A percentile compares a stretch with the other conserved stretches of the same genome.
These are phyloP conservation scores for Acleris sparsana DNA, from an alignment of 2,888 invertebrate species.

Conservation along the genomic window DNA sequence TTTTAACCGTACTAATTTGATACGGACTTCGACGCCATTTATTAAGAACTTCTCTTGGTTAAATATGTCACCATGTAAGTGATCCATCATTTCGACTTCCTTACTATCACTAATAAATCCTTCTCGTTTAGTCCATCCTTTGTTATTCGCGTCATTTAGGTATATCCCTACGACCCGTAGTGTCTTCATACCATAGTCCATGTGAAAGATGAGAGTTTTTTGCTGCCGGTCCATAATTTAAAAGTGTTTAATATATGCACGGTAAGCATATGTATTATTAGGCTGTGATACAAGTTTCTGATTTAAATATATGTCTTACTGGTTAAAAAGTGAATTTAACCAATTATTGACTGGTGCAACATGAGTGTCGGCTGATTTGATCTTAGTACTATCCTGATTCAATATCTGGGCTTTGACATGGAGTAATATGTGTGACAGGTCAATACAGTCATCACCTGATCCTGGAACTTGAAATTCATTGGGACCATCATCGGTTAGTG, in stretches of 20 bases:
- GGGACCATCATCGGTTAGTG: conserved; percentile 46
- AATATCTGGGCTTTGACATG: conserved; percentile 43
- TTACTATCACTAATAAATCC: conserved; percentile 36
- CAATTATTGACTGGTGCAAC: conserved; percentile 48
- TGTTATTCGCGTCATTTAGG: conserved; percentile 34
- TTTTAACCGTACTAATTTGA: conserved; percentile 36
- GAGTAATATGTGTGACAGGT: conserved; percentile 45
- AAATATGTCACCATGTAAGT: conserved; percentile 41
- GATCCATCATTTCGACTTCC: conserved; percentile 43
- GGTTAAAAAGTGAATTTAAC: conserved; percentile 46
- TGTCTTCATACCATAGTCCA: conserved; percentile 43
- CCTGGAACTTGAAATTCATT: conserved; percentile 48
- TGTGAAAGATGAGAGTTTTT: conserved; percentile 44
- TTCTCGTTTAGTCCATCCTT: conserved; percentile 39
- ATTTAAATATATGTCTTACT: conserved; percentile 45
- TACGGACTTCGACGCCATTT: conserved; percentile 31
- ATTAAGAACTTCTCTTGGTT: conserved; percentile 29
- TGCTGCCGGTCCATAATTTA: conserved; percentile 44
- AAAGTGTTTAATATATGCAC: conserved; percentile 44
- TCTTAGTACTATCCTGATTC: conserved; percentile 39
- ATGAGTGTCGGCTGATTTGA: conserved; percentile 20
- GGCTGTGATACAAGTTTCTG: conserved; percentile 47
- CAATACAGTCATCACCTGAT: conserved; percentile 47
- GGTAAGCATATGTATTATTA: conserved; percentile 44
- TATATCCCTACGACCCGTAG: conserved; percentile 35